Evolutionary conservation across 2,888 invertebrate species (phyloP).

Genomic region (Cheilosia variabilis): DNA sequence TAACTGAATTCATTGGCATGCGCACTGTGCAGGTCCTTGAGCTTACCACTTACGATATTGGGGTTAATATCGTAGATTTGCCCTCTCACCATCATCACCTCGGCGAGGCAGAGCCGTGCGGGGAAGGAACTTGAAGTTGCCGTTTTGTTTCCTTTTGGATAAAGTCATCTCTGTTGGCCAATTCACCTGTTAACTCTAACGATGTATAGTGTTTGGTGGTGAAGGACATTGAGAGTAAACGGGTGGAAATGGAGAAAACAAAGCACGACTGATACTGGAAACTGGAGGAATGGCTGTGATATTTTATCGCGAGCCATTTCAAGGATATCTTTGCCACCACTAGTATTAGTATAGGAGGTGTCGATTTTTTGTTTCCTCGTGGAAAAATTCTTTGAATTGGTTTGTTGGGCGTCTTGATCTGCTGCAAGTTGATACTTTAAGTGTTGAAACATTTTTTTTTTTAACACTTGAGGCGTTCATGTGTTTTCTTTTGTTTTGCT

Average conservation of each 20-base stretch:
- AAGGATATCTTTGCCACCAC: constrained; percentile 48
- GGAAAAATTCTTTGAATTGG: constrained; percentile 27
- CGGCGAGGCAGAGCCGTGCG: background rate
- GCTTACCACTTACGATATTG: constrained; percentile 63
- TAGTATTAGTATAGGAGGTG: constrained; percentile 17
- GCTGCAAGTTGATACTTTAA: constrained; percentile 37
- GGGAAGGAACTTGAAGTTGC: constrained; percentile 13
- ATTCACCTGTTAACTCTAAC: constrained; percentile 68
- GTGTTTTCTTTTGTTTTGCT: background rate
- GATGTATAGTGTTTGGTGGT: constrained; percentile 39
- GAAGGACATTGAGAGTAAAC: constrained; percentile 37
- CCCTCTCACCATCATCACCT: background rate
- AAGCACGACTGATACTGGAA: constrained; percentile 7
- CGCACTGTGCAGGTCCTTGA: constrained; percentile 46
- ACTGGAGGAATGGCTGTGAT: constrained; percentile 16
- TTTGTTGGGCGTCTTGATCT: constrained; percentile 47
- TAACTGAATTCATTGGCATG: constrained; percentile 50
- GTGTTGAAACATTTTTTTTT: constrained; percentile 17
- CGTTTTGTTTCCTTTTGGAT: constrained; percentile 46
- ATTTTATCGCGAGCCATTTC: constrained; percentile 48
- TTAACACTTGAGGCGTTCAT: constrained; percentile 2
- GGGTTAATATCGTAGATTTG: constrained; percentile 39
- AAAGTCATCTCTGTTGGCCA: constrained; percentile 61
- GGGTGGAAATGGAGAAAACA: constrained; percentile 37
- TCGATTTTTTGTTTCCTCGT: constrained; percentile 16